These are phyloP conservation scores for Nowickia ferox DNA, from an alignment of 2,888 invertebrate genomes.

Conservation along the genomic window DNA sequence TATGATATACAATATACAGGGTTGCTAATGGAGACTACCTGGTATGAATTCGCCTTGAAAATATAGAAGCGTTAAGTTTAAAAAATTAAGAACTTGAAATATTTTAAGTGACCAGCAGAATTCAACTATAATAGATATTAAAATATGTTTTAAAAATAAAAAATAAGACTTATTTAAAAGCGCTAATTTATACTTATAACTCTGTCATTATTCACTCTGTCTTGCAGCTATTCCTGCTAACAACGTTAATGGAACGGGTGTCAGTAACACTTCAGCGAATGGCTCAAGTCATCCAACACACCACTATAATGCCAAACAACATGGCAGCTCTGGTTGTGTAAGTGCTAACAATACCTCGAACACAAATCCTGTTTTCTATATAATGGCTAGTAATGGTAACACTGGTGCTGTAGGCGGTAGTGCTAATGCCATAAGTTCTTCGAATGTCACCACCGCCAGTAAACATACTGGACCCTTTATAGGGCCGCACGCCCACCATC, in stretches of 20 bases:
- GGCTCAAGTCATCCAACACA: conserved; percentile 42
- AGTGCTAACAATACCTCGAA: conserved; percentile 73
- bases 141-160: too few relatives aligned
- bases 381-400: conserved; percentile 77
- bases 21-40: too few relatives aligned
- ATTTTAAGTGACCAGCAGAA: too few relatives aligned
- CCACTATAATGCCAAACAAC: conserved; percentile 62
- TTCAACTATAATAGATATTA: too few relatives aligned
- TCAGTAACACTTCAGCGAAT: conserved; percentile 40
- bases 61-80: too few relatives aligned
- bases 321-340: conserved; percentile 67
- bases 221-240: conserved; percentile 54
- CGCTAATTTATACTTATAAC: background rate
- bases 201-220: background rate
- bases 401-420: conserved; percentile 68
- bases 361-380: conserved; percentile 78
- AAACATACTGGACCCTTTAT: conserved; percentile 65
- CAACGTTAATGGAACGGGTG: conserved; percentile 40
- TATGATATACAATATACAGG: too few relatives aligned
- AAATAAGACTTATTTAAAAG: background rate
- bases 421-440: conserved; percentile 61
- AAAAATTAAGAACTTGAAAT: too few relatives aligned
- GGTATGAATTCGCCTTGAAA: too few relatives aligned
- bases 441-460: conserved; percentile 50
- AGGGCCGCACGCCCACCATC: conserved; percentile 71